A percentile compares a stretch with the other conserved stretches of the same genome.
Evolutionary conservation across 2,797 vertebrate genomes (phyloP).

Genomic region (Eremophila alpestris): DNA sequence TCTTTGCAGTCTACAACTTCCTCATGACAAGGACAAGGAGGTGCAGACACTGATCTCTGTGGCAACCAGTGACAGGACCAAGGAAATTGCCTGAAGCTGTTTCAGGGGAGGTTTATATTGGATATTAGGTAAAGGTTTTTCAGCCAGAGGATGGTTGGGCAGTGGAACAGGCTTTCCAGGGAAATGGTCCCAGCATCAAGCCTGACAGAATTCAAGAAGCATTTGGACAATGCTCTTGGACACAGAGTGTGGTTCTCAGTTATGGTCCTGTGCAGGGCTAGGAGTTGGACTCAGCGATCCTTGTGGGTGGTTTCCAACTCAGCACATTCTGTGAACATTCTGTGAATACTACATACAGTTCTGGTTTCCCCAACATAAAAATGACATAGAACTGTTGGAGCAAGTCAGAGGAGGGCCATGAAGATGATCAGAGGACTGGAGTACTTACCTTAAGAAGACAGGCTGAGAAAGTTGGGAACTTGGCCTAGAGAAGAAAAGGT

Average conservation of each 20-base stretch:
- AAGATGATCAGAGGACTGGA: background rate
- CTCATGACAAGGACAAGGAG: background rate
- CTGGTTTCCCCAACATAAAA: background rate
- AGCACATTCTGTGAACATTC: background rate
- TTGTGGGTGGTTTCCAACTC: background rate
- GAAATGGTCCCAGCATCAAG: background rate
- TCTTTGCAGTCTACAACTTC: background rate
- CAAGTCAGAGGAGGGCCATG: background rate
- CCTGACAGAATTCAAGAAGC: background rate
- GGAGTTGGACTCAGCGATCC: too few species aligned
- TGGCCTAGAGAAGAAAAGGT: background rate
- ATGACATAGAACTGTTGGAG: background rate
- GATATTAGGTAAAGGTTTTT: background rate
- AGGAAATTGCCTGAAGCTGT: background rate
- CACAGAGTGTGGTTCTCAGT: background rate
- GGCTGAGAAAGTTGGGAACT: background rate
- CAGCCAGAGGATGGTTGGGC: background rate
- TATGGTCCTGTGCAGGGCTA: background rate
- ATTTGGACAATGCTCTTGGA: background rate
- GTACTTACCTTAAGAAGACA: background rate
- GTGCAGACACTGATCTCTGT: background rate
- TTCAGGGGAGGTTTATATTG: background rate
- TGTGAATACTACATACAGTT: background rate
- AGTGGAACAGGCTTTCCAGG: background rate
- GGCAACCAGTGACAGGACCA: background rate